Conservation (phyloP, 2,797 vertebrate species). For the Bryconaethiops microstoma region DNA sequence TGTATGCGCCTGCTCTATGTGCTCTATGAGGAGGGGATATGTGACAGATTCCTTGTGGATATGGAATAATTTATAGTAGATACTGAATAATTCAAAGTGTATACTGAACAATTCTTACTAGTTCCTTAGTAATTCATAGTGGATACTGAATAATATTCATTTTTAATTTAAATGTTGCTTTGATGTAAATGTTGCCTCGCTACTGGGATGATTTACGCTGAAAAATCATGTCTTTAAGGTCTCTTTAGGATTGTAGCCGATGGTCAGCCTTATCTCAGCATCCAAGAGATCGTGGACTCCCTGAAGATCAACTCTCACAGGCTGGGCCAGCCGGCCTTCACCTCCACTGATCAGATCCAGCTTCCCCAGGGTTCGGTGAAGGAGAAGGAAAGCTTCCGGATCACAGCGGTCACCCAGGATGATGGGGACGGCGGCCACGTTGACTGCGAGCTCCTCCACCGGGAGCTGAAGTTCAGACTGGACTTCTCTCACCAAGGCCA, state of each 20-base stretch:
- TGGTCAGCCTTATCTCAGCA: constrained; percentile 74
- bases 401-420: constrained; percentile 71
- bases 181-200: too few relatives aligned
- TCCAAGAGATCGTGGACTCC: constrained; percentile 77
- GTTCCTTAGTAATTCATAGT: too few relatives aligned
- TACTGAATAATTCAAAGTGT: too few relatives aligned
- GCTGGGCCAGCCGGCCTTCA: constrained; percentile 76
- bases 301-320: constrained; percentile 73
- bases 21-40: too few relatives aligned
- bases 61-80: too few relatives aligned
- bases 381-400: constrained; percentile 70
- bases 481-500: constrained; percentile 76
- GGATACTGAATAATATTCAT: too few relatives aligned
- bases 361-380: constrained; percentile 68
- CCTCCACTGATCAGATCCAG: constrained; percentile 67
- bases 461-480: constrained; percentile 66
- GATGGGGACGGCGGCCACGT: constrained; percentile 60
- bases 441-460: constrained; percentile 70
- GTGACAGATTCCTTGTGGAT: too few relatives aligned
- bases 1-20: too few relatives aligned
- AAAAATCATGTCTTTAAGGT: constrained; percentile 64
- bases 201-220: not conserved
- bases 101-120: too few relatives aligned
- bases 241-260: constrained; percentile 81
- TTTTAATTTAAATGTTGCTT: too few relatives aligned